Base-by-base conservation (phyloP, 2,797 vertebrate species). In the Semotilus atromaculatus region DNA sequence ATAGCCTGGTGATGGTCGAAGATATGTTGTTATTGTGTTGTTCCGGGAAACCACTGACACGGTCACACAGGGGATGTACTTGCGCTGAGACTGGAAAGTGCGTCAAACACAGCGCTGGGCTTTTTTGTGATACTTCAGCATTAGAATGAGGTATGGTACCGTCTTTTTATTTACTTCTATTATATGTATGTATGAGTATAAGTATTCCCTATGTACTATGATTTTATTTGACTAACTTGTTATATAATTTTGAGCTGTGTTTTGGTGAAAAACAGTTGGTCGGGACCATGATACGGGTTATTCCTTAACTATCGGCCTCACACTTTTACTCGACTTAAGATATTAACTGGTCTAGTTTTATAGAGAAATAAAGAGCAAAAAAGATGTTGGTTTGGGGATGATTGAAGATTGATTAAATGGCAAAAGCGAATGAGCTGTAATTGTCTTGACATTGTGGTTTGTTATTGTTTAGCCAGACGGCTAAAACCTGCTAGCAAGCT, bases 21-120 rank as follows among this genome's bases (percentile, higher is more conserved):
- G 67, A 91, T 13, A 23, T 34, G 92, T 94, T 93, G 89, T 94
- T 94, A 88, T 94, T 92, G 89, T 95, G 82, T 55, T 92, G 90
- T 94, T 95, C 93, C 94, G 93, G 95, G 95, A 95, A 96, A 93
- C 76, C 85, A 45, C 19, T 43, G 58, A 55, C 71, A 68, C 72
- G 13, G 8, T 16, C 73, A 4, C 60, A 9, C 73, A 87, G 55
- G 84, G 92, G 92, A 90, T 77, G 72, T 68, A 67, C 51, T 92
- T 93, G 91, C 86, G 90, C 92, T 93, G 91, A 84, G 29, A 16
- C 83, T 83, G 55, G 83, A 87, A 96, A 96, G 93, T 96, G 95
- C 95, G 95, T 95, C 95, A 95, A 93, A 91, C 93, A 88, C 90
- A 91, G 72, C 87, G 92, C 92, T 86, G 86, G 75, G 70, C 70